Conservation (phyloP, 30 jellyfish, hydroid and myxozoan genomes). For the Catostylus mosaicus region DNA sequence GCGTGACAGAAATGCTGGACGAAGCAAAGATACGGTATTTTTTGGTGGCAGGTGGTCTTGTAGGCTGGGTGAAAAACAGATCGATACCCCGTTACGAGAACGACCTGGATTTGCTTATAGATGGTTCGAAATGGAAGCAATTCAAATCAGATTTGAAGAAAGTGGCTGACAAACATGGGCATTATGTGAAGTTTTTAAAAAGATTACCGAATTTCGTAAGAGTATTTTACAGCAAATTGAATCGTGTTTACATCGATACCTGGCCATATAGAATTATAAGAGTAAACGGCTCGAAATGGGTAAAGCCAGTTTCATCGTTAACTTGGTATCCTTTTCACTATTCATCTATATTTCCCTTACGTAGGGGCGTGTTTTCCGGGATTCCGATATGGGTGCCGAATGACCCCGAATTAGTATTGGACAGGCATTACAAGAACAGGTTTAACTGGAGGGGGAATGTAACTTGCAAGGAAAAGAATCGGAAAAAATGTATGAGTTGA, state of each 20-base stretch:
- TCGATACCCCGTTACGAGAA: constrained; percentile 54
- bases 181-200: background rate
- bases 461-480: constrained; percentile 12
- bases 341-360: constrained; percentile 22
- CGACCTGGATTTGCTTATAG: constrained; percentile 53
- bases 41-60: constrained; percentile 54
- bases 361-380: constrained; percentile 41
- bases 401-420: constrained; percentile 45
- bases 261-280: constrained; percentile 51
- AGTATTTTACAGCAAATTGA: constrained; percentile 43
- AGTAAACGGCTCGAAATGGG: constrained; percentile 23
- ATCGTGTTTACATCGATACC: constrained; percentile 35
- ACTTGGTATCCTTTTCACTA: constrained; percentile 36
- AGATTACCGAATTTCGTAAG: constrained; percentile 12
- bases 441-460: constrained; percentile 38
- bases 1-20: constrained; percentile 22
- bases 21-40: constrained; percentile 5
- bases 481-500: constrained; percentile 14
- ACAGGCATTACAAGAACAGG: constrained; percentile 31
- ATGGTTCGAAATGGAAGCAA: constrained; percentile 23
- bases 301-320: constrained; percentile 18
- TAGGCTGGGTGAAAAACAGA: constrained; percentile 51
- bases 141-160: constrained; percentile 2
- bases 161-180: constrained; percentile 3
- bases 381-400: constrained; percentile 52